phyloP scores from a whole-genome alignment of 2,797 vertebrate genomes.

The Chelonia mydas region DNA sequence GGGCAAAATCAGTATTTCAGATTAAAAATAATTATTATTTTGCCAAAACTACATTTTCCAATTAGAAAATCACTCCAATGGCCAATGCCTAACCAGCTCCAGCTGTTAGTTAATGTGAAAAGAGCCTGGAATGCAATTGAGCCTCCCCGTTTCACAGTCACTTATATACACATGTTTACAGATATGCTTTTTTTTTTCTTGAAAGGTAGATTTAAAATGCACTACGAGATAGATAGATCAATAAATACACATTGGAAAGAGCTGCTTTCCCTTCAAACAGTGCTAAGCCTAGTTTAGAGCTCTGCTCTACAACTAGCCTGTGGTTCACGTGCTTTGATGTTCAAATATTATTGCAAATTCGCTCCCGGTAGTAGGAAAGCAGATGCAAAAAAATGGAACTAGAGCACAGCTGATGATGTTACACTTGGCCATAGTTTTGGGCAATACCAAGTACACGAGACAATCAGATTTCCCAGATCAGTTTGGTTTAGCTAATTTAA shows the following conservation, averaged over 20 bases:
- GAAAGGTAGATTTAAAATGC: background rate
- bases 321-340: background rate
- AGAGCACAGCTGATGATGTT: background rate
- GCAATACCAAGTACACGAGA: background rate
- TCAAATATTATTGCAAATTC: background rate
- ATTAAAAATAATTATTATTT: background rate
- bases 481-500: background rate
- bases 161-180: background rate
- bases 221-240: background rate
- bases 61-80: background rate
- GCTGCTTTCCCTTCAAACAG: background rate
- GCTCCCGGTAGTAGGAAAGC: background rate
- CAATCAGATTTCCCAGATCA: background rate
- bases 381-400: background rate
- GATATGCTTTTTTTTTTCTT: background rate
- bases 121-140: background rate
- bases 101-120: background rate
- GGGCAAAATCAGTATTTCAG: background rate
- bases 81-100: background rate
- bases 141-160: background rate
- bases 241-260: rapidly evolving
- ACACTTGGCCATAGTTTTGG: background rate
- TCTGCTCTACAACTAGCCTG: background rate
- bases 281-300: background rate
- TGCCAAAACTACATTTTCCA: background rate